Percentiles rank a stretch among this genome's conserved stretches.
phyloP scores from a whole-genome alignment of 2,113 vertebrate genomes.

The Cebus imitator region DNA sequence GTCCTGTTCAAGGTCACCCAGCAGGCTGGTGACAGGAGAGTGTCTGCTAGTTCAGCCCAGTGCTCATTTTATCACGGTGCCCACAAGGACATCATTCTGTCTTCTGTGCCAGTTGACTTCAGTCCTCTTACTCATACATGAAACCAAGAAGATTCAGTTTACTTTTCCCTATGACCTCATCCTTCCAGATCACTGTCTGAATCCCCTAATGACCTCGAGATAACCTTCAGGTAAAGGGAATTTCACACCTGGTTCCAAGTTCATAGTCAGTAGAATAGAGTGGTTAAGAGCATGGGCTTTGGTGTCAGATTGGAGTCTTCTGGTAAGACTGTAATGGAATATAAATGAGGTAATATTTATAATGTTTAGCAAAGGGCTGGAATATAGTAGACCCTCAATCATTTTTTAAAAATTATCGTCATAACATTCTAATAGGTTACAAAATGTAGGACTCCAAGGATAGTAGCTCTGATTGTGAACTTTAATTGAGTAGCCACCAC shows the following conservation, averaged over 20 bases:
- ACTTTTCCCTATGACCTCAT: not conserved
- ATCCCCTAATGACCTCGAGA: not conserved
- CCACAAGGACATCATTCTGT: no score
- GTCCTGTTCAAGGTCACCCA: not conserved
- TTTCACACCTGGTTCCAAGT: not conserved
- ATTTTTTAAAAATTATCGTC: not conserved
- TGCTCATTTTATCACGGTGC: no score
- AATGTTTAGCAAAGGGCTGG: not conserved
- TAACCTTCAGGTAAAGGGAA: not conserved
- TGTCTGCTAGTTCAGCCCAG: not conserved
- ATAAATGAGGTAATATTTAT: not conserved
- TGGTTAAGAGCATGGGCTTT: not conserved
- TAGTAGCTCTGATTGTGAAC: not conserved
- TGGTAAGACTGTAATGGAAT: not conserved
- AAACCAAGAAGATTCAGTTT: not conserved
- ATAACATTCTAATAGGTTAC: not conserved
- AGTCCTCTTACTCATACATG: not conserved
- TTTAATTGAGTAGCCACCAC: not conserved
- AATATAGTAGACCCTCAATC: not conserved
- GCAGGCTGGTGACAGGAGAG: not conserved
- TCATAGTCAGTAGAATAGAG: not conserved
- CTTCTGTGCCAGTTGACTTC: not conserved
- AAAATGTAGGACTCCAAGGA: not conserved
- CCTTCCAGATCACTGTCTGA: not conserved
- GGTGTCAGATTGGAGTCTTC: not conserved